Base-by-base conservation (phyloP, 2,113 vertebrate species). In the Xenopus laevis region DNA sequence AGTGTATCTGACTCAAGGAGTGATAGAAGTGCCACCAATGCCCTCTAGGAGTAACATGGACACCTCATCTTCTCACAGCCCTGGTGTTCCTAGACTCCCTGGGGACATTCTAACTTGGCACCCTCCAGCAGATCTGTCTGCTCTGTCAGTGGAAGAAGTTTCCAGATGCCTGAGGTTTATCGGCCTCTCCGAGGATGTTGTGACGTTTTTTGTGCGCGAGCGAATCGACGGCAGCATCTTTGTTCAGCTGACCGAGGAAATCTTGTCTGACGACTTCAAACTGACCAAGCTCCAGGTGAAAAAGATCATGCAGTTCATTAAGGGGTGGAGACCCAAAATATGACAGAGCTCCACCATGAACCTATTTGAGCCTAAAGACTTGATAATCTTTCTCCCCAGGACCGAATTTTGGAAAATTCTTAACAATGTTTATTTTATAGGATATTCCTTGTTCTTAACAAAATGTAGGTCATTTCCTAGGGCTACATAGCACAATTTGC, bases 271-370 rank as follows among this genome's bases (percentile, higher is more conserved):
- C 1, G 97, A 99, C 81, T 99, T 99, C 85, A 94, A 78, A 74
- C 93, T 99, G 86, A 97, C 95, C 84, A 96, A 96, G 80, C 93
- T 98, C 63, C 96, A 99, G 79, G 96, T 98, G 81, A 98, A 96
- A 84, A 99, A 99, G 89, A 96, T 98, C 89, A 94, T 95, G 87
- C 96, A 98, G 87, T 98, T 99, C 83, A 98, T 98, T 86, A 97
- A 98, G 84, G 97, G 97, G 78, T 99, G 97, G 97, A 88, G 97
- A 81, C 96, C 96, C 83, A 98, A 99, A 82, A 96, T 98, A 79
- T 98, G 45, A 63, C 10, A 15, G 3, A 20, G 7, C 23, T 27
- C 23, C 23, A 27, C 2, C 7, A n/a, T n/a, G 47, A 10, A n/a
- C 17, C 4, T n/a, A 16, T 16, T 55, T 16, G 23, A 27, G 23